These are phyloP conservation scores for Anoncus sp. DNA, from an alignment of 2,888 invertebrate species.

Conservation along the genomic window DNA sequence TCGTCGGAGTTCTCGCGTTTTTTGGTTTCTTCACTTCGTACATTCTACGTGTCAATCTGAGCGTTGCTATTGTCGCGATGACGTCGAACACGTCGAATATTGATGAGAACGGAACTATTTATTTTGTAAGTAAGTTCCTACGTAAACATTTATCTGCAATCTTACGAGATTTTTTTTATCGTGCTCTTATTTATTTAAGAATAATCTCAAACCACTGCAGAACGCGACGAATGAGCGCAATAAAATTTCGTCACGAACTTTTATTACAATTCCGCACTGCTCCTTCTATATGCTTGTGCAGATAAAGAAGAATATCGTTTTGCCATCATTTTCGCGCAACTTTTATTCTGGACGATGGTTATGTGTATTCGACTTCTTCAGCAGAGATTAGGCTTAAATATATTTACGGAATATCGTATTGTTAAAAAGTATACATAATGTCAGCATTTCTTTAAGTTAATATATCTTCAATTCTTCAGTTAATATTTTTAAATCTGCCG, in stretches of 20 bases:
- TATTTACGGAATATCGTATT: too few relatives aligned
- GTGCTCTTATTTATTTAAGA: not conserved
- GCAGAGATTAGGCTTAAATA: too few relatives aligned
- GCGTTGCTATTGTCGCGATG: conserved; percentile 98
- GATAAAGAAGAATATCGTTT: too few relatives aligned
- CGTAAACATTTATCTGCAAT: not conserved
- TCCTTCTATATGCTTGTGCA: too few relatives aligned
- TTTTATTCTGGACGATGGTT: not conserved
- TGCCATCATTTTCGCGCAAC: not conserved
- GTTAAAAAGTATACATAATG: too few relatives aligned
- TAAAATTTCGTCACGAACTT: not conserved
- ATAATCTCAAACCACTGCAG: not conserved
- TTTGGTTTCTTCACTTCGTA: conserved; percentile 94
- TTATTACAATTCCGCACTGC: too few relatives aligned
- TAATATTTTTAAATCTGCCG: too few relatives aligned
- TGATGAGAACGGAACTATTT: conserved; percentile 87
- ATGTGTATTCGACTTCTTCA: not conserved
- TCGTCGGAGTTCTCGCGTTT: conserved; percentile 91
- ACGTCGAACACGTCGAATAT: conserved; percentile 88
- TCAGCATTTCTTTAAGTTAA: too few relatives aligned
- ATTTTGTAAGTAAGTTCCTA: conserved; percentile 83
- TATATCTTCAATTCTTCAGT: too few relatives aligned
- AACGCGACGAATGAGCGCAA: not conserved
- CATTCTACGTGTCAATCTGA: conserved; percentile 93
- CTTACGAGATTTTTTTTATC: not conserved